Evolutionary conservation across 2,113 vertebrate genomes (phyloP), one percentile per base, ranked within the genome.

Genomic region (Benitochromis conjunctus): DNA sequence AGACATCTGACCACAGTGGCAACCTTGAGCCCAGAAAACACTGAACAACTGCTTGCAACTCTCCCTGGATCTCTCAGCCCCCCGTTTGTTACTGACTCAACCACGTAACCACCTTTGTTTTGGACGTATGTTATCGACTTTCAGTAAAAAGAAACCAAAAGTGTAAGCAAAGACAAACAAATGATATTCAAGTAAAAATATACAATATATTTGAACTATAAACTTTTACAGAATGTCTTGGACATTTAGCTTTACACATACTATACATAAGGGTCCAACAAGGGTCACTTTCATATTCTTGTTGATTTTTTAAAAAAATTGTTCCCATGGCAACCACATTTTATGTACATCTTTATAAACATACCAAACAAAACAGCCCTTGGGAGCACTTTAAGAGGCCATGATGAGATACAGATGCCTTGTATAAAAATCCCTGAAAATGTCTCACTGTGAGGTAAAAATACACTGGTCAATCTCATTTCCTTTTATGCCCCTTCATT

Each of bases 181-280:
- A 79, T 46, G 19, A 29, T 80, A 41, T 88, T 92, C 91, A 94
- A 93, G 94, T 95, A 94, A 95, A 96, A 96, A 96, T 95, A 96
- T 94, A 94, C 94, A 92, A 93, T 95, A 95, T 95, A 96, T 96
- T 96, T 95, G 90, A 88, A 89, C 92, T 94, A 95, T 92, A 94
- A 96, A 94, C 91, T 88, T 94, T 87, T 94, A 94, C 91, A 96
- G 87, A 94, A 95, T 95, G 94, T 92, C 91, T 92, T 88, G 85
- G 93, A 94, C 93, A 93, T 92, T 93, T 90, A 89, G 83, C 90
- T 94, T 92, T 89, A 94, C 91, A 94, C 91, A 90, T 66, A 93
- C 84, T 92, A 78, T 92, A 94, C 91, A 94, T 87, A 90, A 86
- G 64, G 89, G 81, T 90, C 79, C 87, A 84, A 87, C 91, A 46